Percentiles rank a stretch among this genome's conserved stretches.
Evolutionary conservation across 2,888 invertebrate species (phyloP).

Genomic region (Eristalis tenax): DNA sequence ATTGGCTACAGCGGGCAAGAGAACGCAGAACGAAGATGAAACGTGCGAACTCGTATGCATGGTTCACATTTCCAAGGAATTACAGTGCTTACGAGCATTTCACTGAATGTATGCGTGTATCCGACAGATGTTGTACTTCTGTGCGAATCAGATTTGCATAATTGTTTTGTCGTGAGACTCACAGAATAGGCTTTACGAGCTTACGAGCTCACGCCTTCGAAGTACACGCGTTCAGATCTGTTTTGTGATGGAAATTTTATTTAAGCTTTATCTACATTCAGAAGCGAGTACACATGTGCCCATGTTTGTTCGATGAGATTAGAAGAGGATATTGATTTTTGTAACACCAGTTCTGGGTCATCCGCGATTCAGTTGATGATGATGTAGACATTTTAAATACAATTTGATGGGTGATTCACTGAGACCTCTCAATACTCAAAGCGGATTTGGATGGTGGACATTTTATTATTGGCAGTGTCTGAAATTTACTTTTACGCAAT

Average conservation of each 20-base stretch:
- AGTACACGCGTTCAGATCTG: neutral
- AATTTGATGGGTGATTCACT: no score
- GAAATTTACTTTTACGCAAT: no score
- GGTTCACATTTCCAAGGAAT: neutral
- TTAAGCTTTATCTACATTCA: neutral
- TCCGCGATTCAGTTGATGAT: no score
- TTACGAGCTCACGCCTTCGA: neutral
- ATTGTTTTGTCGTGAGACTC: conserved; percentile 4
- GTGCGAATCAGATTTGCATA: conserved; percentile 1
- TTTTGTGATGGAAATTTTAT: neutral
- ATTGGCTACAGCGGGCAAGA: neutral
- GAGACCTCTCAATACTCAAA: no score
- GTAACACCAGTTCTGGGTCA: no score
- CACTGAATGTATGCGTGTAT: neutral
- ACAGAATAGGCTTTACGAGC: neutral
- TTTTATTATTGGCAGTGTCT: no score
- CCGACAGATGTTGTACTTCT: neutral
- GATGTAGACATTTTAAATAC: no score
- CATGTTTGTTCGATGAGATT: neutral
- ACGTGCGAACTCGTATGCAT: neutral
- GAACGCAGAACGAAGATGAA: neutral
- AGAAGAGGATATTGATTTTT: neutral
- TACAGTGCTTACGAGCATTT: neutral
- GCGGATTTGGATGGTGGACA: no score
- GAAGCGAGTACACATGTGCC: neutral